Conservation (phyloP, 2,888 invertebrate species). For the Drosophila mimica region DNA sequence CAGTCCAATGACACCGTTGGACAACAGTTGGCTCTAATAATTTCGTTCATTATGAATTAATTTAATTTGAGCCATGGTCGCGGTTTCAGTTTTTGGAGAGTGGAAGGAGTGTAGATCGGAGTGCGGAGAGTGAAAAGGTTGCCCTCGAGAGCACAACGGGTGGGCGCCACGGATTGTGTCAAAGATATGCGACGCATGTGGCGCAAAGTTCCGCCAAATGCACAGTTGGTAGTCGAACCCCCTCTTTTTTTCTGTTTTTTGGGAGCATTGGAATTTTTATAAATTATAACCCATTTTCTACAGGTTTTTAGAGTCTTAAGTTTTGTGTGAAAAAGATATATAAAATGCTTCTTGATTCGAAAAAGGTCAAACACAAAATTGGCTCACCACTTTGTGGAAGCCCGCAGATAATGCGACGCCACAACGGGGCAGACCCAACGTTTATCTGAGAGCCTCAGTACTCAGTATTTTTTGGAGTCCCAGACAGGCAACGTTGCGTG, state of each 20-base stretch:
- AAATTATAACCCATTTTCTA: conserved; percentile 63
- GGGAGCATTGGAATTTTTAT: conserved; percentile 59
- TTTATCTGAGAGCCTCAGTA: conserved; percentile 52
- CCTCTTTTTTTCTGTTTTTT: not conserved
- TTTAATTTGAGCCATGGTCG: conserved; percentile 66
- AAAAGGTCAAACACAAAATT: conserved; percentile 77
- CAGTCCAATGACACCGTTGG: conserved; percentile 46
- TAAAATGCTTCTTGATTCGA: conserved; percentile 37
- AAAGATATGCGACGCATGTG: conserved; percentile 80
- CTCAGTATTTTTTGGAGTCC: conserved; percentile 35
- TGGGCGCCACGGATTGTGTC: conserved; percentile 80
- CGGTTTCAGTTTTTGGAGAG: conserved; percentile 29
- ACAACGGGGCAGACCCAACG: conserved; percentile 46
- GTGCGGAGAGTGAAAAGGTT: conserved; percentile 64
- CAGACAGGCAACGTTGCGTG: conserved; percentile 76
- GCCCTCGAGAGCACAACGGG: conserved; percentile 77
- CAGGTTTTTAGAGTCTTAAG: conserved; percentile 48
- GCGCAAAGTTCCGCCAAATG: conserved; percentile 80
- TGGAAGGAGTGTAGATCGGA: not conserved
- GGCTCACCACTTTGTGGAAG: conserved; percentile 53
- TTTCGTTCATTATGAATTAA: conserved; percentile 79
- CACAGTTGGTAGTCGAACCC: conserved; percentile 70
- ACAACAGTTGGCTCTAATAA: conserved; percentile 68
- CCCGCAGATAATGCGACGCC: conserved; percentile 10
- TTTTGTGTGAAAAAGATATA: conserved; percentile 22